Conservation (phyloP, 2,888 invertebrate genomes). For the Erebia palarica region DNA sequence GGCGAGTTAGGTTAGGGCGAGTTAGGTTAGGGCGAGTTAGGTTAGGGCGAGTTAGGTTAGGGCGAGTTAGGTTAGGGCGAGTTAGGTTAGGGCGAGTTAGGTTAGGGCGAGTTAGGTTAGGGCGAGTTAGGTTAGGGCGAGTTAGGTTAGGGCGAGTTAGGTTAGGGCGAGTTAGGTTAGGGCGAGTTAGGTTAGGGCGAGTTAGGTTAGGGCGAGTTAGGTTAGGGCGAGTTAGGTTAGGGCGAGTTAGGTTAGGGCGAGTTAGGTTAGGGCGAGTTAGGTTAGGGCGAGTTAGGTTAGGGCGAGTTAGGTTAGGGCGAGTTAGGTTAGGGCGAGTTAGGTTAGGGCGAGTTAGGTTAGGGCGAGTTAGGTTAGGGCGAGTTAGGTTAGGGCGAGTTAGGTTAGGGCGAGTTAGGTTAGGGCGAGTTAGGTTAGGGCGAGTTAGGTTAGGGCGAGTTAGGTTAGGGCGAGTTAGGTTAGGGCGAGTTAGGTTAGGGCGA, state of each 20-base stretch:
- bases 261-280: slow-evolving; percentile 40
- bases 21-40: neutral
- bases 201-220: slow-evolving; percentile 25
- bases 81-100: slow-evolving; percentile 26
- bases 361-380: too few species aligned
- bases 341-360: too few species aligned
- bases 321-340: too few species aligned
- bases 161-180: slow-evolving; percentile 31
- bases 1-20: too few species aligned
- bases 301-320: slow-evolving; percentile 31
- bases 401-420: too few species aligned
- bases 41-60: slow-evolving; percentile 18
- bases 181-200: slow-evolving; percentile 34
- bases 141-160: slow-evolving; percentile 28
- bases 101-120: slow-evolving; percentile 30
- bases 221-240: slow-evolving; percentile 31
- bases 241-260: slow-evolving; percentile 35
- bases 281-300: slow-evolving; percentile 39
- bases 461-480: too few species aligned
- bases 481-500: too few species aligned
- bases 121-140: slow-evolving; percentile 30
- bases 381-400: too few species aligned
- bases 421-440: too few species aligned
- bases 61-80: neutral
- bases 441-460: too few species aligned